Evolutionary conservation across 92 coral and sea anemone species (phyloP).

Genomic region (Zoanthus sociatus): DNA sequence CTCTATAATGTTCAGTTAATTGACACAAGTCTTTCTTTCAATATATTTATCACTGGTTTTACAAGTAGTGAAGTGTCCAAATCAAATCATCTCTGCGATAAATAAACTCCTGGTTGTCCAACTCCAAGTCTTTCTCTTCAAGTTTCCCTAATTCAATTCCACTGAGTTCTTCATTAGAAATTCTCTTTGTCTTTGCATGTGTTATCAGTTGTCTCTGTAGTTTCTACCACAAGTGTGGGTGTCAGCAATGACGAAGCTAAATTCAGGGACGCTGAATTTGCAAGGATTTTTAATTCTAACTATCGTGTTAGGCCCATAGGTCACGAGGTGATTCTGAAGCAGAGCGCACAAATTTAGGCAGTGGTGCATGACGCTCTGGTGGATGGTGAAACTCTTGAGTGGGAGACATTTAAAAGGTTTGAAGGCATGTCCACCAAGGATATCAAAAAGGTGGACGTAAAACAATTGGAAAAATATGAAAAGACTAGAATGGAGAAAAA

Average conservation of each 20-base stretch:
- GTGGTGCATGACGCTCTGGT: conserved; percentile 1
- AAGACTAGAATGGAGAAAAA: conserved; percentile 34
- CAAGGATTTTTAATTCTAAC: conserved; percentile 19
- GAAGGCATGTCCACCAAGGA: conserved; percentile 38
- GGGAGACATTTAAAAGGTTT: conserved; percentile 1
- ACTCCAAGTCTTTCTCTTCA: background rate
- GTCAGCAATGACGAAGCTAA: conserved; percentile 9
- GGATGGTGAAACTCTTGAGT: conserved; percentile 11
- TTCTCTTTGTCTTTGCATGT: background rate
- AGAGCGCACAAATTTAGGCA: conserved; percentile 21
- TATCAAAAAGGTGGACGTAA: background rate
- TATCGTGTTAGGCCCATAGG: conserved; percentile 28
- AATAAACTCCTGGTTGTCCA: background rate
- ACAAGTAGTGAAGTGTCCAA: background rate
- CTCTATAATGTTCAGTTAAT: background rate
- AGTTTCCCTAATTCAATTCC: background rate
- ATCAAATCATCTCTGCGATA: background rate
- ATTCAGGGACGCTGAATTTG: conserved; percentile 30
- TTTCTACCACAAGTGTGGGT: background rate
- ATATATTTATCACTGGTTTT: background rate
- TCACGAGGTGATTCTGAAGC: conserved; percentile 31
- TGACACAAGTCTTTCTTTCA: background rate
- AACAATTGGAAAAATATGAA: conserved; percentile 14
- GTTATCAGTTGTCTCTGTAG: no score
- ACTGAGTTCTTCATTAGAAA: background rate